Evolutionary conservation across 2,888 invertebrate genomes (phyloP).

Genomic region (Arge pagana): DNA sequence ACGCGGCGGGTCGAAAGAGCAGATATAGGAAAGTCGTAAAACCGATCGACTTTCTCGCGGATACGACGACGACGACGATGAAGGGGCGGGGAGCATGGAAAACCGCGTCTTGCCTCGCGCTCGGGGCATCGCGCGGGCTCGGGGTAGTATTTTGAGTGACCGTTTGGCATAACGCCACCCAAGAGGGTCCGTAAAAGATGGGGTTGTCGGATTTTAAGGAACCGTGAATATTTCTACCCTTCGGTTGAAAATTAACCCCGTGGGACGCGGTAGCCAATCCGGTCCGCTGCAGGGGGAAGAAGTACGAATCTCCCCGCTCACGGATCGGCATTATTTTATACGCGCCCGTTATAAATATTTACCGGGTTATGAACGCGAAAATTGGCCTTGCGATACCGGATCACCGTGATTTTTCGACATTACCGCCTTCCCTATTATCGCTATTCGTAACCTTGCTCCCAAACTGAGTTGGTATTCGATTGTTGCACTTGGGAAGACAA

Average conservation of each 20-base stretch:
- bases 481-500: too few relatives aligned
- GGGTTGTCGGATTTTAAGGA: slow-evolving; percentile 54
- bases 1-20: too few relatives aligned
- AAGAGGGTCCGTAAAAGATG: slow-evolving; percentile 44
- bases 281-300: not conserved
- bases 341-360: slow-evolving; percentile 18
- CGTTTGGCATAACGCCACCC: slow-evolving; percentile 52
- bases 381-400: slow-evolving; percentile 13
- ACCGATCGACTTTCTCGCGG: too few relatives aligned
- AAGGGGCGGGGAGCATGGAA: too few relatives aligned
- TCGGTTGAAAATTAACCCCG: slow-evolving; percentile 51
- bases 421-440: too few relatives aligned
- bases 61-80: too few relatives aligned
- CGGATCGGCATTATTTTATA: slow-evolving; percentile 15
- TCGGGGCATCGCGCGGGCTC: slow-evolving; percentile 35
- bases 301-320: slow-evolving; percentile 1
- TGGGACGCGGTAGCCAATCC: slow-evolving; percentile 42
- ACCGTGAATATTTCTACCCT: slow-evolving; percentile 55
- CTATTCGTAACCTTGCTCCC: too few relatives aligned
- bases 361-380: slow-evolving; percentile 17
- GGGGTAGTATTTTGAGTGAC: slow-evolving; percentile 49
- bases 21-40: too few relatives aligned
- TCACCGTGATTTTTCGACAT: too few relatives aligned
- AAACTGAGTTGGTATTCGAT: too few relatives aligned
- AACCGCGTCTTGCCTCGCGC: too few relatives aligned